phyloP scores from a whole-genome alignment of 2,797 vertebrate species.

The Semaprochilodus insignis region DNA sequence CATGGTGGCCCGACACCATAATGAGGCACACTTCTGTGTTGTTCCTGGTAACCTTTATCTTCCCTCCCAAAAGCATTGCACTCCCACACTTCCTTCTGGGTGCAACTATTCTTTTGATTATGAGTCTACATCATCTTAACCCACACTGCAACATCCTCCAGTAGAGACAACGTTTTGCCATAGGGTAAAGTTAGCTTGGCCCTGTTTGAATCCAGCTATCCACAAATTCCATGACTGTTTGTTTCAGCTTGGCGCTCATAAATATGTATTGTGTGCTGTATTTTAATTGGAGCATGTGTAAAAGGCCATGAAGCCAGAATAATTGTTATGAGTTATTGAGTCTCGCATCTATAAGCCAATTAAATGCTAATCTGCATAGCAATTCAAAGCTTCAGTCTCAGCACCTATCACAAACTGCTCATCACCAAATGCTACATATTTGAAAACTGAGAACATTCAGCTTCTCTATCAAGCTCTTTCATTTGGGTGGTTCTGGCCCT shows the following conservation, averaged over 20 bases:
- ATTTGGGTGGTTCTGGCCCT: neutral
- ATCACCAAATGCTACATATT: neutral
- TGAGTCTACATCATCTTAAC: too few relatives aligned
- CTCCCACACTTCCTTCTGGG: too few relatives aligned
- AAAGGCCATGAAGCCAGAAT: neutral
- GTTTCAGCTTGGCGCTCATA: neutral
- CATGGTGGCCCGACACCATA: too few relatives aligned
- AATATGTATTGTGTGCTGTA: neutral
- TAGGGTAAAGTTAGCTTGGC: neutral
- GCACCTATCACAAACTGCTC: neutral
- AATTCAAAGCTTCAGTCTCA: neutral
- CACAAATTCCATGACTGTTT: neutral
- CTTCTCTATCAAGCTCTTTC: neutral
- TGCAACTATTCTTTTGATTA: too few relatives aligned
- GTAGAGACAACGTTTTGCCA: too few relatives aligned
- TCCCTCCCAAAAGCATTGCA: too few relatives aligned
- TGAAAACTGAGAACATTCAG: neutral
- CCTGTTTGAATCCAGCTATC: neutral
- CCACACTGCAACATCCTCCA: too few relatives aligned
- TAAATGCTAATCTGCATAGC: neutral
- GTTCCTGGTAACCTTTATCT: too few relatives aligned
- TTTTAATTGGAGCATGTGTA: constrained; percentile 1
- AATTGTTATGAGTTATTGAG: constrained; percentile 12
- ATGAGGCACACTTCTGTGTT: too few relatives aligned
- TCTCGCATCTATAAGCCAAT: neutral